These are phyloP conservation scores for Plecotus auritus DNA, from an alignment of 2,113 vertebrate species.

Conservation along the genomic window DNA sequence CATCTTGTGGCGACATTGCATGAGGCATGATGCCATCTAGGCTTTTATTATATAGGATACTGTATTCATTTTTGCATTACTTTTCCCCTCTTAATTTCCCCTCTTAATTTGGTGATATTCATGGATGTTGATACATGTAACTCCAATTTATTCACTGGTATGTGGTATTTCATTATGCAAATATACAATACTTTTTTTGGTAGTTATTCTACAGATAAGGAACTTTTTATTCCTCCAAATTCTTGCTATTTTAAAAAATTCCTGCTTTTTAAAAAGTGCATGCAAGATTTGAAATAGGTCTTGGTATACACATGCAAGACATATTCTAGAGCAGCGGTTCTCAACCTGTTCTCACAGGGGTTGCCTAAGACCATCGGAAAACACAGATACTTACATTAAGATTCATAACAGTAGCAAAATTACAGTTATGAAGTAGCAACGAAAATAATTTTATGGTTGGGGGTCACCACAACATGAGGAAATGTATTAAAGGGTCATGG, in stretches of 20 bases:
- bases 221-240: background rate
- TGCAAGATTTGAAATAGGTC: background rate
- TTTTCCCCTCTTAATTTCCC: background rate
- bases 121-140: background rate
- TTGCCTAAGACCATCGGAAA: too few species aligned
- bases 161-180: background rate
- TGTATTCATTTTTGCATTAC: background rate
- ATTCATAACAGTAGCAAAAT: too few species aligned
- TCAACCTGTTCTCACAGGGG: too few species aligned
- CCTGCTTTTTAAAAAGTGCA: background rate
- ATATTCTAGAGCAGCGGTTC: background rate
- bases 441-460: too few species aligned
- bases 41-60: background rate
- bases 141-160: background rate
- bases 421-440: too few species aligned
- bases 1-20: too few species aligned
- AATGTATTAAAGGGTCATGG: too few species aligned
- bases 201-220: background rate
- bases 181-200: background rate
- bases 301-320: background rate
- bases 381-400: too few species aligned
- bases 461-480: too few species aligned
- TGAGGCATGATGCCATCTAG: too few species aligned
- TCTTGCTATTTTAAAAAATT: background rate
- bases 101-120: background rate